phyloP scores from a whole-genome alignment of 2,113 vertebrate species.

The Corythornis madagascariensis region DNA sequence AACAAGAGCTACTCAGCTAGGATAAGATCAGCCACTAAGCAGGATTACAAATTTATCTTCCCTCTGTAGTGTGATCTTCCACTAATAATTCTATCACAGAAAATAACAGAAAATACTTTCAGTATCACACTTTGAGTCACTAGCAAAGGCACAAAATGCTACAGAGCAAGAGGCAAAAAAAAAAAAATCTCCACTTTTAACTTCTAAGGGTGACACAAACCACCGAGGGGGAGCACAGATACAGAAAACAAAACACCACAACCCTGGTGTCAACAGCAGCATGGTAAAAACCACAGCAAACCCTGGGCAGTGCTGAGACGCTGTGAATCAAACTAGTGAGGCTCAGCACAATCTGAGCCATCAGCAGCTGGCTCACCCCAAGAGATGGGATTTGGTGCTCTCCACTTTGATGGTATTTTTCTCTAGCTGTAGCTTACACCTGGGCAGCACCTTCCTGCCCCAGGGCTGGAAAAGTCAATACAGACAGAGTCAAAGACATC shows the following conservation, averaged over 20 bases:
- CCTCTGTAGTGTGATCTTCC: background rate
- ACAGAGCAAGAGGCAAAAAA: background rate
- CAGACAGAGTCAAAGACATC: background rate
- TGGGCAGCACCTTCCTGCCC: background rate
- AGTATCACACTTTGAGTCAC: background rate
- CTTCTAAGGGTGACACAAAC: background rate
- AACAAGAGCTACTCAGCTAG: constrained; percentile 1
- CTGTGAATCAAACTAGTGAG: background rate
- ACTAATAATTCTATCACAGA: background rate
- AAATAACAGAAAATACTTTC: background rate
- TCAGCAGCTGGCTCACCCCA: accelerated
- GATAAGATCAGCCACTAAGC: constrained; percentile 42
- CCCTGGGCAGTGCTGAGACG: background rate
- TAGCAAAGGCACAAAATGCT: background rate
- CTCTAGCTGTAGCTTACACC: background rate
- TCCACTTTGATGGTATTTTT: accelerated
- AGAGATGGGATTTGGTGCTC: accelerated
- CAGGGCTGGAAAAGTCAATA: background rate
- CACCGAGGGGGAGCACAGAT: background rate
- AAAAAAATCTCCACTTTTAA: background rate
- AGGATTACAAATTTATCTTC: constrained; percentile 48
- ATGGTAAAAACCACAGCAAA: accelerated
- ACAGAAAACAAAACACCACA: background rate
- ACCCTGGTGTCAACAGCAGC: background rate
- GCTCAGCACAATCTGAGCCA: accelerated